These are phyloP conservation scores for Lithophane ornitopus DNA, from an alignment of 2,888 invertebrate genomes.

Conservation along the genomic window DNA sequence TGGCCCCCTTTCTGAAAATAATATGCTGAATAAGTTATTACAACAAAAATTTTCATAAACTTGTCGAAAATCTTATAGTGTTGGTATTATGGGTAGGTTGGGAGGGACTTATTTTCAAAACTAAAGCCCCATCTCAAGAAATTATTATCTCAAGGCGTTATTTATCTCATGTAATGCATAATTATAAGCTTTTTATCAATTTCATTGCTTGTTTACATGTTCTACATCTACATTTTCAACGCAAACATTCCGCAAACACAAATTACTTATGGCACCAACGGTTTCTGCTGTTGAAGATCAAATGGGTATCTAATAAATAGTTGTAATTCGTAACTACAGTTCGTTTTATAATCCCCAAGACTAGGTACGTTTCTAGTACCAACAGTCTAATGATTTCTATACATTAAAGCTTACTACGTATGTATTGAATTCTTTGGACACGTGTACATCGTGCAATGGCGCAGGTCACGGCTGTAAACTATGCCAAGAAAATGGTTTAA, in stretches of 20 bases:
- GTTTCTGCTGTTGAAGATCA: not conserved
- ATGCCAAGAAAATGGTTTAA: conserved; percentile 44
- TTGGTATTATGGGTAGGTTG: not conserved
- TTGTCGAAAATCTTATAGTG: not conserved
- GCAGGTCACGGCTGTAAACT: conserved; percentile 36
- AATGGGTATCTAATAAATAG: not conserved
- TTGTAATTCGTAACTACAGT: not conserved
- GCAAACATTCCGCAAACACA: conserved; percentile 11
- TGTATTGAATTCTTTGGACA: conserved; percentile 25
- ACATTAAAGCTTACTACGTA: not conserved
- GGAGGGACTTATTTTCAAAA: not conserved
- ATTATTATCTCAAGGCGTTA: not conserved
- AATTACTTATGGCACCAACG: not conserved
- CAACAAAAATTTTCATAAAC: too few species aligned
- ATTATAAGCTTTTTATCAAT: conserved; percentile 18
- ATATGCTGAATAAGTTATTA: not conserved
- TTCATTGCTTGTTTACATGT: conserved; percentile 7
- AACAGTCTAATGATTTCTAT: not conserved
- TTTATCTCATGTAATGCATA: conserved; percentile 7
- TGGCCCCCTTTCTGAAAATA: too few species aligned
- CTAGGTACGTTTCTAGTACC: not conserved
- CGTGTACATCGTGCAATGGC: conserved; percentile 41
- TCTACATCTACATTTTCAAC: conserved; percentile 6
- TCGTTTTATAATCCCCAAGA: too few species aligned
- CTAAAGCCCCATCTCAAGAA: conserved; percentile 6